Evolutionary conservation across 1,140 invertebrate genomes (phyloP).

Genomic region (Limonius californicus): DNA sequence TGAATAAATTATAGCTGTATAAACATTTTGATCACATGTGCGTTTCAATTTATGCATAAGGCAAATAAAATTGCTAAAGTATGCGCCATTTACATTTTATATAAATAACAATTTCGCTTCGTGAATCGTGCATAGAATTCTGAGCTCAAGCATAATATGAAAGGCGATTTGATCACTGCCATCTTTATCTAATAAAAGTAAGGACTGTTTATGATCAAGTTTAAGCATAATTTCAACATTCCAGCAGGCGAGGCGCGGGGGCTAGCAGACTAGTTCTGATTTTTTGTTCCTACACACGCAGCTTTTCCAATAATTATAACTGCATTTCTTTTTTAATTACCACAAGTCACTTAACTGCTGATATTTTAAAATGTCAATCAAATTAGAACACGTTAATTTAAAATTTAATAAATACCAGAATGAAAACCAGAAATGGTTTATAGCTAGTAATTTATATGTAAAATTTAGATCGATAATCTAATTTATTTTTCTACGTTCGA

Average conservation of each 20-base stretch:
- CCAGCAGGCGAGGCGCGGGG: not conserved
- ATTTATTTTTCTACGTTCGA: not conserved
- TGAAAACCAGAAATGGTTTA: not conserved
- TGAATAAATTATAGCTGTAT: not conserved
- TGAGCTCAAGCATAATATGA: constrained; percentile 3
- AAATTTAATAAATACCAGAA: not conserved
- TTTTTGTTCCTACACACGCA: not conserved
- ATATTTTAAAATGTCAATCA: constrained; percentile 2
- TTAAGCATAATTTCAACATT: constrained; percentile 11
- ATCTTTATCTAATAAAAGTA: constrained; percentile 13
- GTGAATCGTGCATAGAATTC: constrained; percentile 13
- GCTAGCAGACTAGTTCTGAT: not conserved
- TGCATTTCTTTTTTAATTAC: not conserved
- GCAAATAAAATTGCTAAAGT: constrained; percentile 5
- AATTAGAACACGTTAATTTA: not conserved
- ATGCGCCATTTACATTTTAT: constrained; percentile 12
- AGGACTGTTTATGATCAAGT: constrained; percentile 8
- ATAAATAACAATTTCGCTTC: constrained; percentile 14
- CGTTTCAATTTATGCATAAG: constrained; percentile 3
- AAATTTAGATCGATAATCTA: not conserved
- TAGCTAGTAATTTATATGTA: not conserved
- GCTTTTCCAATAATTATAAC: not conserved
- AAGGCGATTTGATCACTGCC: constrained; percentile 7
- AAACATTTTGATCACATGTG: constrained; percentile 4
- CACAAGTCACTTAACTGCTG: not conserved